These are phyloP conservation scores for Catostomus latipinnis DNA, from an alignment of 2,797 vertebrate species.

Conservation along the genomic window DNA sequence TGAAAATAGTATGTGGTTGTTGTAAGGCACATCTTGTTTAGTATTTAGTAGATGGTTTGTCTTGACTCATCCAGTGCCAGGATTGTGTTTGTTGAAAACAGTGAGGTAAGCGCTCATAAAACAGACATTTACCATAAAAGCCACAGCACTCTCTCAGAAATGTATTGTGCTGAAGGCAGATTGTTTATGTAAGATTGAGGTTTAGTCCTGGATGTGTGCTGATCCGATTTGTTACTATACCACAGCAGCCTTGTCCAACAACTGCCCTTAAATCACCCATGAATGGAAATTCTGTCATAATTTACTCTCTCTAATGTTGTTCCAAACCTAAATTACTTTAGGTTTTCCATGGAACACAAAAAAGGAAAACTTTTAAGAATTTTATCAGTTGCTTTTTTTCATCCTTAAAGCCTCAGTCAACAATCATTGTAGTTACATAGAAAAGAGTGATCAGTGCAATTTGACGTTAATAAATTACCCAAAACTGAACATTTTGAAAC, in stretches of 20 bases:
- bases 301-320: too few species aligned
- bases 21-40: slow-evolving; percentile 19
- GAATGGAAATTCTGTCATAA: too few species aligned
- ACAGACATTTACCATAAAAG: slow-evolving; percentile 43
- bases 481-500: too few species aligned
- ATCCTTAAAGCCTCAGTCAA: too few species aligned
- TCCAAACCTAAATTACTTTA: too few species aligned
- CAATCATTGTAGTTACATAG: too few species aligned
- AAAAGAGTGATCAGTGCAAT: too few species aligned
- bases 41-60: background rate
- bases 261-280: slow-evolving; percentile 4
- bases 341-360: too few species aligned
- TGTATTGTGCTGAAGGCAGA: slow-evolving; percentile 19
- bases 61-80: slow-evolving; percentile 37
- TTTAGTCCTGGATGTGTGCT: slow-evolving; percentile 37
- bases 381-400: too few species aligned
- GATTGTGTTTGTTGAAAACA: slow-evolving; percentile 39
- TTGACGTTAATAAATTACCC: too few species aligned
- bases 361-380: too few species aligned
- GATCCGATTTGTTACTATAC: slow-evolving; percentile 36
- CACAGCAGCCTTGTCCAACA: slow-evolving; percentile 13
- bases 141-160: slow-evolving; percentile 34
- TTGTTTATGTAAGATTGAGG: slow-evolving; percentile 25
- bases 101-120: slow-evolving; percentile 43
- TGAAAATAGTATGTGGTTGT: slow-evolving; percentile 40